A percentile compares a stretch with the other conserved stretches of the same genome.
phyloP scores from a whole-genome alignment of 2,113 vertebrate species.

The Corythoichthys haematopterus region DNA sequence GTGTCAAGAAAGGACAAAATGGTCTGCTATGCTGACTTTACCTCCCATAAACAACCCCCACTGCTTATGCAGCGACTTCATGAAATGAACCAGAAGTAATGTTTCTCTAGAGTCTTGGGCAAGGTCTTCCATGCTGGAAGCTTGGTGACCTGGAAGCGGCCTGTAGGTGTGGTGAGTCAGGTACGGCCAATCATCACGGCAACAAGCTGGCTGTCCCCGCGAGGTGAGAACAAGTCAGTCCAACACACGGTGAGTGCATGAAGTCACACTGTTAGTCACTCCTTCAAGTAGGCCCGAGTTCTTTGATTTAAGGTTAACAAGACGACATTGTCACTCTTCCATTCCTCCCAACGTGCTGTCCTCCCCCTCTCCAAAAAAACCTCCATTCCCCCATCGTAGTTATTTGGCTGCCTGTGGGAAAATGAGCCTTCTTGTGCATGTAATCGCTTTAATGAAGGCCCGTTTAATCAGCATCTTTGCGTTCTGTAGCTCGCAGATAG shows the following conservation, averaged over 20 bases:
- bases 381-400: slow-evolving; percentile 40
- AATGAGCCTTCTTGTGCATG: slow-evolving; percentile 46
- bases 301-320: slow-evolving; percentile 50
- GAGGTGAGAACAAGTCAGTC: slow-evolving; percentile 47
- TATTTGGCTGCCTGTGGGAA: slow-evolving; percentile 64
- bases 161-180: slow-evolving; percentile 75
- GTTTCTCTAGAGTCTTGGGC: slow-evolving; percentile 57
- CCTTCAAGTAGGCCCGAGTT: slow-evolving; percentile 35
- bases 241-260: slow-evolving; percentile 26
- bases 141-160: slow-evolving; percentile 70
- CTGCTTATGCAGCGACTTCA: slow-evolving; percentile 32
- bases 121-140: slow-evolving; percentile 63
- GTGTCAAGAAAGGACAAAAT: slow-evolving; percentile 43
- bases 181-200: slow-evolving; percentile 50
- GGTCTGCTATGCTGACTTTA: slow-evolving; percentile 35
- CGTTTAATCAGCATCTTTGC: slow-evolving; percentile 65
- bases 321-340: slow-evolving; percentile 30
- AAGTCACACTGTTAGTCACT: slow-evolving; percentile 49
- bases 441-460: slow-evolving; percentile 76
- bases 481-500: slow-evolving; percentile 62
- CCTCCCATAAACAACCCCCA: slow-evolving; percentile 21
- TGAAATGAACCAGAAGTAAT: slow-evolving; percentile 64
- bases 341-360: not conserved
- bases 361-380: slow-evolving; percentile 20
- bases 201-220: slow-evolving; percentile 53